Evolutionary conservation across 2,113 vertebrate species (phyloP), one percentile per base, ranked within the genome.

Genomic region (Vidua chalybeata): DNA sequence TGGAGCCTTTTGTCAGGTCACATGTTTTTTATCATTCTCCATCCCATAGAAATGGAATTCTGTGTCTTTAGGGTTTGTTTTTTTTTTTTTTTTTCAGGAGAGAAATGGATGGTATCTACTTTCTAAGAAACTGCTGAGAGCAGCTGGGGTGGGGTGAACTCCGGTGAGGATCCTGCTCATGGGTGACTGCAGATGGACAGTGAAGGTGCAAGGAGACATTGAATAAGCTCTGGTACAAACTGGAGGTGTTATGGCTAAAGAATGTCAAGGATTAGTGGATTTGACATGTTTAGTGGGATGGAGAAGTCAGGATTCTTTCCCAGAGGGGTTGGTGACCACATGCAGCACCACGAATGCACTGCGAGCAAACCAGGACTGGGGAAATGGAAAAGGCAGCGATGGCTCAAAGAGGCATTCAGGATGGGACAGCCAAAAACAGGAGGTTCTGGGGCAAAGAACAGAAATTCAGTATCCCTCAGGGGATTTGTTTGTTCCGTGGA

Each of bases 141-240:
- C 62, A 66, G 22, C 24, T 54, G 56, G 58, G 7, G 7, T 72
- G 31, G 8, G 52, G 27, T 49, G 54, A 91, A 22, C 54, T 85
- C 41, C 18, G 52, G 21, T 0, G 3, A 68, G 27, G 11, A 5
- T 79, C 28, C 12, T 75, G 17, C 43, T 68, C 1, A 0, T 17
- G 59, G n/a, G 13, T 2, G 5, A 6, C 37, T 61, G 5, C 7
- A 13, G 59, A 30, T 14, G 35, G 43, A 55, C 15, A 13, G 11
- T 37, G 26, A 48, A 63, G 55, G 15, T 11, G 11, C 13, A 37
- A 18, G 21, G 45, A 71, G 39, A 37, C 7, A 16, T 27, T 58
- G 39, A 45, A n/a, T 3, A 26, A 73, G 7, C 13, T 64, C 23
- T 83, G 58, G 27, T 51, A 22, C 22, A 26, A 84, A 5, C 31